Evolutionary conservation across 2,797 vertebrate genomes (phyloP).

Genomic region (Enoplosus armatus): DNA sequence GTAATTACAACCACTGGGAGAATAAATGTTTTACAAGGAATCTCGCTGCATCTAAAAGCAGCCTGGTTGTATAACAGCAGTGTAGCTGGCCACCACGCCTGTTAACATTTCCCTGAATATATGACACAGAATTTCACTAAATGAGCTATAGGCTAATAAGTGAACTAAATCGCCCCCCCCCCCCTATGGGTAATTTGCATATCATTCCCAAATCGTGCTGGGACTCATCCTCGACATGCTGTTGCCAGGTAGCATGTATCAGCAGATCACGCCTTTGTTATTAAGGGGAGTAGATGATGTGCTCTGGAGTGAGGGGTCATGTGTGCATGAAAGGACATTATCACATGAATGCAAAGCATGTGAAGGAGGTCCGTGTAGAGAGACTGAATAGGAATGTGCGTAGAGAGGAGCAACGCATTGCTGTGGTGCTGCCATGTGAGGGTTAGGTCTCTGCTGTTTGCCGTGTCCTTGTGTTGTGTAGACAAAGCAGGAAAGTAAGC

Average conservation of each 20-base stretch:
- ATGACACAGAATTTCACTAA: neutral
- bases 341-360: conserved; percentile 19
- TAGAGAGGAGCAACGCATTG: neutral
- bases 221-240: neutral
- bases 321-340: conserved; percentile 8
- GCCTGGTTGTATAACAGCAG: neutral
- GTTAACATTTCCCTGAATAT: neutral
- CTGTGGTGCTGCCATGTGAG: no score
- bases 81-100: no score
- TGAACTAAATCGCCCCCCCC: no score
- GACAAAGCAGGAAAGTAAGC: neutral
- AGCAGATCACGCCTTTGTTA: conserved; percentile 11
- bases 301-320: neutral
- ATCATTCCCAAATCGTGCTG: neutral
- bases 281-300: neutral
- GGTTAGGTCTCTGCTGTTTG: neutral
- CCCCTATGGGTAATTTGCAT: neutral
- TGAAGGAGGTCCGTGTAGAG: neutral
- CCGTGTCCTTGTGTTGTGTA: neutral
- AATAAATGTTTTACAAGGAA: conserved; percentile 10
- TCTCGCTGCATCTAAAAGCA: neutral
- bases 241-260: conserved; percentile 22
- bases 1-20: conserved; percentile 19
- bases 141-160: neutral
- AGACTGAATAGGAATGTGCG: neutral